Evolutionary conservation across 2,113 vertebrate genomes (phyloP).

Genomic region (Heteronetta atricapilla): DNA sequence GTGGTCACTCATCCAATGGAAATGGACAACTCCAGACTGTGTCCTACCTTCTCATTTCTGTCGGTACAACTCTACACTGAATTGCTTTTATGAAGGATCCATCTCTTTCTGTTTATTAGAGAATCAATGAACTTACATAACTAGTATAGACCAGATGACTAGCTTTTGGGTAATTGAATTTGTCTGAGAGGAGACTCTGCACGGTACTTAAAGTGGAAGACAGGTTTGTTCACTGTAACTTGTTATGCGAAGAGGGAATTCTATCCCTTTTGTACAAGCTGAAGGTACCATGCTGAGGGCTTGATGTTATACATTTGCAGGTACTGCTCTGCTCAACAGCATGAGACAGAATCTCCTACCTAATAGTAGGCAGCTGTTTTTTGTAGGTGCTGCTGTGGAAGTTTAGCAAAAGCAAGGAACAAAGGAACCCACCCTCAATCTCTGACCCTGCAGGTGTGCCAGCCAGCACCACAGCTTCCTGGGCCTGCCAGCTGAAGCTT

Average conservation of each 20-base stretch:
- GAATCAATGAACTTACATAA: neutral
- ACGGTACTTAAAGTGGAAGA: neutral
- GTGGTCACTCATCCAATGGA: neutral
- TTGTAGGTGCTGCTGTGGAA: neutral
- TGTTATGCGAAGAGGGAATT: neutral
- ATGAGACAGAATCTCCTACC: neutral
- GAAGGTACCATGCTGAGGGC: neutral
- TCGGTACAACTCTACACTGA: rapidly evolving
- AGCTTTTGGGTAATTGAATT: neutral
- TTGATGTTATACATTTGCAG: neutral
- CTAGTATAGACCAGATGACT: neutral
- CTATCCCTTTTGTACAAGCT: neutral
- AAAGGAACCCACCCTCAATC: neutral
- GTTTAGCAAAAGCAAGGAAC: neutral
- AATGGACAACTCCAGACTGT: neutral
- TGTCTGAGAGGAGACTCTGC: neutral
- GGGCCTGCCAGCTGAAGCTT: neutral
- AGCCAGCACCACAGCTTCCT: neutral
- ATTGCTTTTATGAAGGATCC: neutral
- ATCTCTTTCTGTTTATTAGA: neutral
- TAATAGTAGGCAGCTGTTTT: neutral
- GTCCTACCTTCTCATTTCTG: neutral
- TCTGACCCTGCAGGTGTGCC: neutral
- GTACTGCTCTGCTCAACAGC: neutral
- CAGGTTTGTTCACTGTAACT: neutral